Conservation (phyloP, 2,888 invertebrate species). For the Tenthredo distinguenda region DNA sequence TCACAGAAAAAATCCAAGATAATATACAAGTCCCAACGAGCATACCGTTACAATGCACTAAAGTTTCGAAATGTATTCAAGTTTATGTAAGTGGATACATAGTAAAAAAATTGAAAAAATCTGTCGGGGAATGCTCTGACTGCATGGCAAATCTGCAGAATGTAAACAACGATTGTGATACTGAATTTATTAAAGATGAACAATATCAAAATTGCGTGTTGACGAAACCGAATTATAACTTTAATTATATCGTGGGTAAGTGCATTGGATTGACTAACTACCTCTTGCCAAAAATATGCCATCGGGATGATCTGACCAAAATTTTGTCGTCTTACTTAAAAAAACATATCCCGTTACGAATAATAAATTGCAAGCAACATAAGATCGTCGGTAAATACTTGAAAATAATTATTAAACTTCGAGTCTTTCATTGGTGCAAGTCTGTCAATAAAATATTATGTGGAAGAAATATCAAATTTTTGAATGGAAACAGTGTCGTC, state of each 20-base stretch:
- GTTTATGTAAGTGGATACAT: background rate
- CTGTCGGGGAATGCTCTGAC: background rate
- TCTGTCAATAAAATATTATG: slow-evolving; percentile 15
- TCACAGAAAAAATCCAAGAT: background rate
- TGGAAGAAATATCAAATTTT: background rate
- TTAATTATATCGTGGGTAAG: background rate
- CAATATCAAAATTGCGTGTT: background rate
- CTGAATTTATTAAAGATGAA: background rate
- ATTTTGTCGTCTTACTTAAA: background rate
- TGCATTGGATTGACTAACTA: background rate
- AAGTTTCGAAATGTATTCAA: slow-evolving; percentile 6
- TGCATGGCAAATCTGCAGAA: slow-evolving; percentile 10
- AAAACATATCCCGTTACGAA: background rate
- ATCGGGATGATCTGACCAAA: background rate
- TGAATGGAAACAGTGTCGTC: background rate
- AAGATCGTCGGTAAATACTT: background rate
- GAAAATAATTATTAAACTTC: background rate
- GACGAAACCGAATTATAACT: background rate
- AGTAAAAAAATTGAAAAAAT: background rate
- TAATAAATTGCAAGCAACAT: background rate
- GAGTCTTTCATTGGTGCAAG: slow-evolving; percentile 28
- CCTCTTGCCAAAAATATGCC: background rate
- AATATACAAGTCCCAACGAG: background rate
- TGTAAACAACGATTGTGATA: background rate
- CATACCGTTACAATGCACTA: background rate